Base-by-base conservation (phyloP, 2,113 vertebrate species). In the Gila orcuttii region DNA sequence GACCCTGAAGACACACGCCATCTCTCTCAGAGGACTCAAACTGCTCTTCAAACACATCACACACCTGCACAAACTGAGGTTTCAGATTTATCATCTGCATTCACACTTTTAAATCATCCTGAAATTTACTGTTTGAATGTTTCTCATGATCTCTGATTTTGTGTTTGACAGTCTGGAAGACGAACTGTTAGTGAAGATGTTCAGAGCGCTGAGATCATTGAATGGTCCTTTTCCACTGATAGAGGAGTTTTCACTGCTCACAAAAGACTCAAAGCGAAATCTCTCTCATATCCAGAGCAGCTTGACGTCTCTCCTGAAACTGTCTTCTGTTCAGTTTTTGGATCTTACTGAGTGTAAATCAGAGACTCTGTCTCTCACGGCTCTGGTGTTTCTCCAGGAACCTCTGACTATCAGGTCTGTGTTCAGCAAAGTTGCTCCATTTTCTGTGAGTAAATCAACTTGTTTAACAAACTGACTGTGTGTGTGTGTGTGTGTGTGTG, bases 51-150 rank as follows among this genome's bases (percentile, higher is more conserved):
- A 5, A 82, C 39, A 47, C 69, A 57, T 86, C 13, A 62, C 45
- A 60, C 52, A 82, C 23, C 52, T 90, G 11, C 75, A 84, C 9
- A 85, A 69, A n/a, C 85, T 89, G 62, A 82, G 82, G 87, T 88
- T 12, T 13, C 33, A 60, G 1, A 31, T 10, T 19, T n/a, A 28
- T 50, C 8, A 47, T 42, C 73, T 75, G 21, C 1, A 45, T n/a
- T 45, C 8, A 21, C 9, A 28, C 57, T 42, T 64, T 15, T 55
- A 6, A 3, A 78, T 12, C 10, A 15, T 23, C 23, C 4, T n/a
- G 3, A 17, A 28, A 4, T 52, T 0, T 10, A 8, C 19, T 39
- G 4, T 25, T 6, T 75, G 42, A 25, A 28, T 21, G n/a, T 4
- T 68, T 15, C 42, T 82, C 45, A 82, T 31, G 42, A 68, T 33